Conservation (phyloP, 2,888 invertebrate genomes). For the Spisula subtruncata region DNA sequence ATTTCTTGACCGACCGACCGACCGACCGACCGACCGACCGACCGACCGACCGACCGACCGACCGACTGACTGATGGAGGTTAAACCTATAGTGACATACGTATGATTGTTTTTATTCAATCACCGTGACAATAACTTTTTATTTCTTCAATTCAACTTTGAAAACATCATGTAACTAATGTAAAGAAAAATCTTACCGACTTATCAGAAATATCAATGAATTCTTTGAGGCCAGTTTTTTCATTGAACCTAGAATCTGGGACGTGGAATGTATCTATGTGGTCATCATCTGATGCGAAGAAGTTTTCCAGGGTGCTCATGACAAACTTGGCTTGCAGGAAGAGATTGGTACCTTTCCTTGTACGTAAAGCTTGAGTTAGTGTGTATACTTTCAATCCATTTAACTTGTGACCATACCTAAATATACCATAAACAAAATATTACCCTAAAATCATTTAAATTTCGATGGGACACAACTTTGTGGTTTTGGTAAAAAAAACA, state of each 20-base stretch:
- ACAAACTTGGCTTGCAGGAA: constrained; percentile 84
- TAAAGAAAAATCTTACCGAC: constrained; percentile 67
- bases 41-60: too few species aligned
- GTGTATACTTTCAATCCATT: constrained; percentile 79
- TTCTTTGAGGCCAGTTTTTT: constrained; percentile 72
- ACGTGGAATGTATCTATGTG: constrained; percentile 81
- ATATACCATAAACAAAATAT: neutral
- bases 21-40: too few species aligned
- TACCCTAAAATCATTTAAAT: too few species aligned
- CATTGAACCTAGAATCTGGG: constrained; percentile 76
- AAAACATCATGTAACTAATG: too few species aligned
- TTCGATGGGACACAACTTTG: too few species aligned
- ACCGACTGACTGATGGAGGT: too few species aligned
- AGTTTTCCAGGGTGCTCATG: constrained; percentile 83
- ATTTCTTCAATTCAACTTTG: too few species aligned
- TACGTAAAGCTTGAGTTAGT: constrained; percentile 73
- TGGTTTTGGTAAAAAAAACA: too few species aligned
- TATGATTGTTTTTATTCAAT: too few species aligned
- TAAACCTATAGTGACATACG: too few species aligned
- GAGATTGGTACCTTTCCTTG: constrained; percentile 81
- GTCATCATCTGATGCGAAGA: constrained; percentile 83
- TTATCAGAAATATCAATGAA: constrained; percentile 71
- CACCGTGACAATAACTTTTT: too few species aligned
- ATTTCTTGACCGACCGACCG: too few species aligned
- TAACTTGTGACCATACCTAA: constrained; percentile 80